phyloP scores from a whole-genome alignment of 2,888 invertebrate genomes.

The Pterobdella sp. region DNA sequence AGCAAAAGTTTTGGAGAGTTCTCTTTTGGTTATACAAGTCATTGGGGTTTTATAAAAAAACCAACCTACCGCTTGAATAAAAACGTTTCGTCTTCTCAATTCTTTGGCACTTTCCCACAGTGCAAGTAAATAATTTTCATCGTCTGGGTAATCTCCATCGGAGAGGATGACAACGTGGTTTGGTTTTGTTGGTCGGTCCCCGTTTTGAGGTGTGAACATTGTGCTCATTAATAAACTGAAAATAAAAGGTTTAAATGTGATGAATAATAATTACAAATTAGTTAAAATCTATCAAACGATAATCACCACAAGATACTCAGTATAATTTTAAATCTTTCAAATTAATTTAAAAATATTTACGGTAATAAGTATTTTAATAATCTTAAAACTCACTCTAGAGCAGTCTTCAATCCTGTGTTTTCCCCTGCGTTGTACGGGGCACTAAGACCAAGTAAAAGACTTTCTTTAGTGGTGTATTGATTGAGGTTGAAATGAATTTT shows the following conservation, averaged over 20 bases:
- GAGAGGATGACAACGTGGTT: conserved; percentile 33
- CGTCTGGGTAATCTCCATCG: conserved; percentile 32
- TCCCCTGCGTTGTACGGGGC: conserved; percentile 39
- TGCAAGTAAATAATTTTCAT: neutral
- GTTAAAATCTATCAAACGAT: neutral
- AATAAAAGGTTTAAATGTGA: neutral
- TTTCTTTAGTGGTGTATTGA: conserved; percentile 3
- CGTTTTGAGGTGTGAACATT: conserved; percentile 32
- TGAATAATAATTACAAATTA: neutral
- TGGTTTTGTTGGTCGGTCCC: conserved; percentile 28
- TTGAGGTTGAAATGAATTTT: conserved; percentile 26
- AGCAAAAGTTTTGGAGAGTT: too few species aligned
- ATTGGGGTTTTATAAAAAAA: neutral
- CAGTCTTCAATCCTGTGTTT: conserved; percentile 43
- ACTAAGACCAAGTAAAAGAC: conserved; percentile 23
- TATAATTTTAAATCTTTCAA: conserved; percentile 5
- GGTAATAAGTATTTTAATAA: neutral
- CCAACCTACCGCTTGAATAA: conserved; percentile 31
- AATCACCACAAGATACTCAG: neutral
- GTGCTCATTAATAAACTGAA: conserved; percentile 17
- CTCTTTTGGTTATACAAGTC: too few species aligned
- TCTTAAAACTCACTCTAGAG: conserved; percentile 35
- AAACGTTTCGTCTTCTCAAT: conserved; percentile 28
- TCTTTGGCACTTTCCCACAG: conserved; percentile 25
- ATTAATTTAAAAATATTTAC: neutral